Percentiles rank a stretch among this genome's conserved stretches.
These are phyloP conservation scores for Hypomecis punctinalis DNA, from an alignment of 2,888 invertebrate genomes.

Conservation along the genomic window DNA sequence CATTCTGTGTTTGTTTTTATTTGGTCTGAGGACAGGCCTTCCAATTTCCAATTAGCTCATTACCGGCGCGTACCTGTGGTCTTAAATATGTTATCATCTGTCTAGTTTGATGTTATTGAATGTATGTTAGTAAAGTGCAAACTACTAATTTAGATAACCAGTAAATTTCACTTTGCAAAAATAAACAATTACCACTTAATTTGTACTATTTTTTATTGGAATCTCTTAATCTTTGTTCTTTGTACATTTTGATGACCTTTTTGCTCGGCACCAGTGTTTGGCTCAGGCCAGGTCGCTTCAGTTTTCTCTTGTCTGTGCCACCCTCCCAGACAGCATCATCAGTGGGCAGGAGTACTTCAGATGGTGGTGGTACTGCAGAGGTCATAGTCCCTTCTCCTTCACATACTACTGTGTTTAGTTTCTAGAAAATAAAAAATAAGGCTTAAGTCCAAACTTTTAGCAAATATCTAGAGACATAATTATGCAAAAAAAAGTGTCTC, in stretches of 20 bases:
- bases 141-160: too few species aligned
- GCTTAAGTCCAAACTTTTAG: too few species aligned
- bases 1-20: too few species aligned
- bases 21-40: too few species aligned
- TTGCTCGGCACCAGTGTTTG: conserved; percentile 92
- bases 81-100: too few species aligned
- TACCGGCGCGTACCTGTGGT: too few species aligned
- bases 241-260: conserved; percentile 92
- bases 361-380: conserved; percentile 64
- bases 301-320: conserved; percentile 83
- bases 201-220: conserved; percentile 53
- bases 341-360: conserved; percentile 53
- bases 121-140: too few species aligned
- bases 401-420: conserved; percentile 73
- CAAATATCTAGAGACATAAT: too few species aligned
- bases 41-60: too few species aligned
- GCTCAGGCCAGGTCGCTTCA: conserved; percentile 91
- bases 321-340: conserved; percentile 81
- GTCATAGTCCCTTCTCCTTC: conserved; percentile 74
- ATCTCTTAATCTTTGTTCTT: conserved; percentile 85
- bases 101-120: too few species aligned
- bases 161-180: not conserved
- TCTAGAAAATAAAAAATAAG: conserved; percentile 59
- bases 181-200: not conserved
- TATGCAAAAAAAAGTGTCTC: too few species aligned